Evolutionary conservation across 2,113 vertebrate species (phyloP).

Genomic region (Pardalotus punctatus): DNA sequence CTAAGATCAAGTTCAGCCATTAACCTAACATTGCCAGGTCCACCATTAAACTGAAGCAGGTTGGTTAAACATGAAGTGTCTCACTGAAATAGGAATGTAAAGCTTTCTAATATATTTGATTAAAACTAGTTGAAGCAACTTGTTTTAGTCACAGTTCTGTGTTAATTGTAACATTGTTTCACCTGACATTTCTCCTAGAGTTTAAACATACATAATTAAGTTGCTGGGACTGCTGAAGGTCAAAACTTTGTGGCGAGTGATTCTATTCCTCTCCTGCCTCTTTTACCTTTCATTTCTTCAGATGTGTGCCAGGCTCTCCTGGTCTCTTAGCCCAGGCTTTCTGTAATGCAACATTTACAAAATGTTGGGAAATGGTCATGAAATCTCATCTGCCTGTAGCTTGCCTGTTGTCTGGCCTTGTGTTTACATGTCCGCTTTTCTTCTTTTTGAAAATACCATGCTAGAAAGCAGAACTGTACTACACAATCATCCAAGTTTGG

Average conservation of each 20-base stretch:
- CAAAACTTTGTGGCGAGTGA: background rate
- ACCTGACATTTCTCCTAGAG: background rate
- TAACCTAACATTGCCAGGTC: background rate
- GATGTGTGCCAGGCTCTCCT: background rate
- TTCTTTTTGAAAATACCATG: background rate
- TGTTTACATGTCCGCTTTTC: background rate
- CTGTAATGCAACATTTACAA: background rate
- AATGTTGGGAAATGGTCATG: background rate
- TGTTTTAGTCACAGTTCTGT: background rate
- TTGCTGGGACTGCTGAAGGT: background rate
- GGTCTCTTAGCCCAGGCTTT: background rate
- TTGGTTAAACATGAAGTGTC: background rate
- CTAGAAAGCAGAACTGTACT: background rate
- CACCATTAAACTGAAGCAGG: background rate
- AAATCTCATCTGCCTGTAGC: background rate
- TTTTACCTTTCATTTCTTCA: background rate
- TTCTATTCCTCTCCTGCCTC: background rate
- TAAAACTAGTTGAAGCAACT: background rate
- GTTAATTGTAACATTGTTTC: background rate
- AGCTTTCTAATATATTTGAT: background rate
- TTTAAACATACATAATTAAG: background rate
- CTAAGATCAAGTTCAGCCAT: background rate
- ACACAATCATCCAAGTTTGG: accelerated
- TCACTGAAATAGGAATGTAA: background rate
- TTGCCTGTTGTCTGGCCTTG: background rate